These are phyloP conservation scores for Oncorhynchus kisutch DNA, from an alignment of 2,113 vertebrate genomes.

Conservation along the genomic window DNA sequence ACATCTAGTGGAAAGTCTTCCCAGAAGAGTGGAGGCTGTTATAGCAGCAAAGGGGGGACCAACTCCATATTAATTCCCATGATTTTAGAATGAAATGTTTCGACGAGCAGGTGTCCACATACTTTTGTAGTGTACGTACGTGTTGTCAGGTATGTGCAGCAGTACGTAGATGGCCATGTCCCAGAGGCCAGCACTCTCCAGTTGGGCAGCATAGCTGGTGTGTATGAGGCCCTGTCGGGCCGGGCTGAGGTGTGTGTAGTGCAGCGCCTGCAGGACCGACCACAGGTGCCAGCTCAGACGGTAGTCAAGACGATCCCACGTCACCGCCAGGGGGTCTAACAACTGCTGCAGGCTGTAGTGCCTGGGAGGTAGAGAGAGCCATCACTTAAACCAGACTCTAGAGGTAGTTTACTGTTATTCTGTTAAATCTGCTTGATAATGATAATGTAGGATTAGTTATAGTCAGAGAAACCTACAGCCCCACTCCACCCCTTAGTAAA, in stretches of 20 bases:
- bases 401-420: too few relatives aligned
- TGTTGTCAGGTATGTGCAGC: conserved; percentile 80
- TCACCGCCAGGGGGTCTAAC: conserved; percentile 85
- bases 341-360: conserved; percentile 87
- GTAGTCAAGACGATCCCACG: conserved; percentile 84
- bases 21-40: too few relatives aligned
- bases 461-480: too few relatives aligned
- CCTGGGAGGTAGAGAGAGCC: conserved; percentile 57
- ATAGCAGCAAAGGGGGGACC: too few relatives aligned
- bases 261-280: conserved; percentile 86
- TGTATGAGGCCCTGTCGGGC: conserved; percentile 83
- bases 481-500: too few relatives aligned
- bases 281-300: conserved; percentile 96
- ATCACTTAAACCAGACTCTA: background rate
- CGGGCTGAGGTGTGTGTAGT: conserved; percentile 82
- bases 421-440: too few relatives aligned
- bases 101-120: too few relatives aligned
- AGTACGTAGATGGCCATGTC: conserved; percentile 89
- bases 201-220: conserved; percentile 86
- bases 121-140: conserved; percentile 63
- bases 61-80: too few relatives aligned
- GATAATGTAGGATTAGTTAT: too few relatives aligned
- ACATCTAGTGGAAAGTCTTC: too few relatives aligned
- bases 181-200: conserved; percentile 90
- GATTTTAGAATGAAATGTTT: too few relatives aligned